Base-by-base conservation (phyloP, 2,888 invertebrate genomes). In the Lysandra bellargus region DNA sequence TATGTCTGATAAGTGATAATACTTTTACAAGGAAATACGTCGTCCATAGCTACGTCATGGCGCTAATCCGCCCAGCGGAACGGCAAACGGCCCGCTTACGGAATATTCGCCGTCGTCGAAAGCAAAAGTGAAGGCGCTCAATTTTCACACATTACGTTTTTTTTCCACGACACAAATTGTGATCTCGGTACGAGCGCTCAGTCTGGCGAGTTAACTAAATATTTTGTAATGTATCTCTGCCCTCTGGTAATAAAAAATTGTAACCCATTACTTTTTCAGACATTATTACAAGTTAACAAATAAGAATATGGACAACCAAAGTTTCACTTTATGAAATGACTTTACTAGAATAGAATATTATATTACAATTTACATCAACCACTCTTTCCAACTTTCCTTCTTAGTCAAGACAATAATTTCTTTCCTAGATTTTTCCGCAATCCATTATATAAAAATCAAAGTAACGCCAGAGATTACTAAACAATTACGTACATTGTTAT, bases 81-180 rank as follows among this genome's bases (percentile, higher is more conserved):
- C 75, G 49, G 49, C 53, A 75, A 30, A 12, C 64, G 69, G 76
- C 30, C 33, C 53, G 57, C 33, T 17, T 57, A 76, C 76, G 53
- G 53, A 5, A 76, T 76, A 53, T 53, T 76, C 17, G 53, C 44
- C 17, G 74, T 23, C 30, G 76, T 76, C 49, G 76, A 76, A 76
- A 76, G 76, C 33, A 76, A 76, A 76, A 76, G 76, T 76, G 23
- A 53, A 76, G 57, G 12, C 53, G 76, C 57, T 44, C 49, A 53
- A 53, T 76, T 76, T 75, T 57, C 76, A 30, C 76, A 76, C 76
- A 76, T 75, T 23, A 44, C 75, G 30, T 44, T 75, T 53, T 53
- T 53, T 23, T 53, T 75, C 69, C 33, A 69, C 69, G 33, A 33
- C 14, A 69, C 69, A 69, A 69, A 69, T 69, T 69, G 12, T 69